A percentile compares a stretch with the other conserved stretches of the same genome.
phyloP scores from a whole-genome alignment of 92 coral and sea anemone genomes.

The Umimayanthus kanabou region DNA sequence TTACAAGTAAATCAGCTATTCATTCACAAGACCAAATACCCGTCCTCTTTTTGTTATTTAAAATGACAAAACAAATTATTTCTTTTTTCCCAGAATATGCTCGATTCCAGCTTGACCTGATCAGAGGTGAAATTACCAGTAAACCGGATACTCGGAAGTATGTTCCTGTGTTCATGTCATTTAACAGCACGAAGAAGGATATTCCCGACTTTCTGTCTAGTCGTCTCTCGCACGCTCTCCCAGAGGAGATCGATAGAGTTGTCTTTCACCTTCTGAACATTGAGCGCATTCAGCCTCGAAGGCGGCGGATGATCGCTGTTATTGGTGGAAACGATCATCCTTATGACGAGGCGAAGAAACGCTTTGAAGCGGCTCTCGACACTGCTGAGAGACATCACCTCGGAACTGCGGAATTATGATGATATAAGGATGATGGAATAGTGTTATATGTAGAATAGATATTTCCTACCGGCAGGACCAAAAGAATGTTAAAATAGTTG shows the following conservation, averaged over 20 bases:
- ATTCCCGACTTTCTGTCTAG: constrained; percentile 68
- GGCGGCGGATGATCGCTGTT: constrained; percentile 65
- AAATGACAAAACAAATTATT: neutral
- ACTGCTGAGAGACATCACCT: constrained; percentile 4
- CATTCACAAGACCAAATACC: neutral
- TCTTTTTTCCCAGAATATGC: neutral
- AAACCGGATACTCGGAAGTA: constrained; percentile 69
- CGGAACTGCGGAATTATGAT: neutral
- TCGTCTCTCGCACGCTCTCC: constrained; percentile 61
- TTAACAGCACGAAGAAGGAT: constrained; percentile 62
- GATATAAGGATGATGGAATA: neutral
- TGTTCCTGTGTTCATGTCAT: constrained; percentile 75
- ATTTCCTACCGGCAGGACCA: neutral
- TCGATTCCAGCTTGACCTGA: constrained; percentile 70
- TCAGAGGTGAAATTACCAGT: constrained; percentile 64
- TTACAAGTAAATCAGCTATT: no score
- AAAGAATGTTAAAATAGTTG: neutral
- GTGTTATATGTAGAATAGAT: neutral
- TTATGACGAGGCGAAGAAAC: constrained; percentile 61
- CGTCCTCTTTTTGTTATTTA: no score
- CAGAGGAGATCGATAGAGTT: constrained; percentile 70
- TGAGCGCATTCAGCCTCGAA: constrained; percentile 72
- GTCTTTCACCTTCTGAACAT: constrained; percentile 76
- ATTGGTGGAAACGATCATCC: constrained; percentile 80
- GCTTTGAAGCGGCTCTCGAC: constrained; percentile 53